phyloP scores from a whole-genome alignment of 2,113 vertebrate genomes.

The Oryzias celebensis region DNA sequence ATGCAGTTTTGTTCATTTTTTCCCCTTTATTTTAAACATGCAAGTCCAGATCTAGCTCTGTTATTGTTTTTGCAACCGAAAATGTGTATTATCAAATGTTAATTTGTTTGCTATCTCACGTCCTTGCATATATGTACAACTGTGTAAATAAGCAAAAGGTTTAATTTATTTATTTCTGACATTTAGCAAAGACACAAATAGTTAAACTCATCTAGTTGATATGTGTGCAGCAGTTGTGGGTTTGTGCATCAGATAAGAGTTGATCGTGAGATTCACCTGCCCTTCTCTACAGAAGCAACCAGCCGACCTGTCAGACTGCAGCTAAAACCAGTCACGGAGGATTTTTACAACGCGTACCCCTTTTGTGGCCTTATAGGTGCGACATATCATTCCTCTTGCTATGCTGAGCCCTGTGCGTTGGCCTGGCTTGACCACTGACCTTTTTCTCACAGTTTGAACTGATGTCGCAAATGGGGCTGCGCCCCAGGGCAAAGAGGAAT shows the following conservation, averaged over 20 bases:
- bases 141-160: background rate
- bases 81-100: no score
- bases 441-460: conserved; percentile 56
- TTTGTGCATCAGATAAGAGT: conserved; percentile 48
- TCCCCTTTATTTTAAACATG: no score
- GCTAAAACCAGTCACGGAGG: conserved; percentile 52
- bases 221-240: conserved; percentile 18
- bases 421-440: conserved; percentile 39
- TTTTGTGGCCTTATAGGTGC: conserved; percentile 34
- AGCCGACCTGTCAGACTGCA: conserved; percentile 33
- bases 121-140: background rate
- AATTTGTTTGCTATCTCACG: background rate
- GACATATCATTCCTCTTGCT: conserved; percentile 41
- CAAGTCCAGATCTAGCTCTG: no score
- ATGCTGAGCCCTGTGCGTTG: conserved; percentile 27
- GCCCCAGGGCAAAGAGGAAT: conserved; percentile 25
- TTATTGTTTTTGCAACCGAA: no score
- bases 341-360: conserved; percentile 24
- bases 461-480: conserved; percentile 17
- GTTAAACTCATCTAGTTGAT: conserved; percentile 45
- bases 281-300: conserved; percentile 45
- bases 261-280: conserved; percentile 34
- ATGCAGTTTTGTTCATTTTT: no score
- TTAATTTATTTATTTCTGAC: conserved; percentile 41
- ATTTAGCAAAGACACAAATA: conserved; percentile 61